phyloP scores from a whole-genome alignment of 2,888 invertebrate genomes.

The Hypena proboscidalis region DNA sequence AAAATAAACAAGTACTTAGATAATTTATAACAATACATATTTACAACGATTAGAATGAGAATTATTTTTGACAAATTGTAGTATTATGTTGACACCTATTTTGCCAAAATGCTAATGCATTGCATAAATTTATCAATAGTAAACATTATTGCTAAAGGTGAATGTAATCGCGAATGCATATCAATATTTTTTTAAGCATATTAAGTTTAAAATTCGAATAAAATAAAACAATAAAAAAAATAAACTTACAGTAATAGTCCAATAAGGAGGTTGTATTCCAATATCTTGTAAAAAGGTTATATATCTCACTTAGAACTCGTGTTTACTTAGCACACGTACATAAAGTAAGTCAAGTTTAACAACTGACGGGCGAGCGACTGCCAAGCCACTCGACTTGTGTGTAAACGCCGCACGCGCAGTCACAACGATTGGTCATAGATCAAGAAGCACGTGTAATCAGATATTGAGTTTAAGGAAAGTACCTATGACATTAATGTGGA shows the following conservation, averaged over 20 bases:
- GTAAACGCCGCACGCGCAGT: slow-evolving; percentile 55
- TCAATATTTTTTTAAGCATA: background rate
- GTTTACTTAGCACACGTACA: slow-evolving; percentile 30
- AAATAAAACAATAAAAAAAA: background rate
- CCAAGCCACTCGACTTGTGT: slow-evolving; percentile 56
- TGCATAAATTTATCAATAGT: too few species aligned
- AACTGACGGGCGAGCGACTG: slow-evolving; percentile 51
- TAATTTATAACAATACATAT: too few species aligned
- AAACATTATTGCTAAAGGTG: too few species aligned
- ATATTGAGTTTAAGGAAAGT: slow-evolving; percentile 11
- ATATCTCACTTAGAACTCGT: slow-evolving; percentile 41
- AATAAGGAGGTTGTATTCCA: slow-evolving; percentile 7
- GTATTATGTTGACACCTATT: too few species aligned
- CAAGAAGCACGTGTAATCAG: slow-evolving; percentile 33
- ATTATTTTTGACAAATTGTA: too few species aligned
- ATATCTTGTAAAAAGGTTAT: slow-evolving; percentile 21
- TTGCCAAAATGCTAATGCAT: too few species aligned
- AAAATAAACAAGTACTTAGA: too few species aligned
- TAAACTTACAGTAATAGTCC: slow-evolving; percentile 35
- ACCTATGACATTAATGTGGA: too few species aligned
- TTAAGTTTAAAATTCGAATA: background rate
- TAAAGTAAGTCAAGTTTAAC: slow-evolving; percentile 32
- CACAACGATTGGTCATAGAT: slow-evolving; percentile 47
- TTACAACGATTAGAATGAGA: too few species aligned
- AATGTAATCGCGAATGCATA: too few species aligned